Evolutionary conservation across 2,888 invertebrate genomes (phyloP).

Genomic region (Rhorus exstirpatorius): DNA sequence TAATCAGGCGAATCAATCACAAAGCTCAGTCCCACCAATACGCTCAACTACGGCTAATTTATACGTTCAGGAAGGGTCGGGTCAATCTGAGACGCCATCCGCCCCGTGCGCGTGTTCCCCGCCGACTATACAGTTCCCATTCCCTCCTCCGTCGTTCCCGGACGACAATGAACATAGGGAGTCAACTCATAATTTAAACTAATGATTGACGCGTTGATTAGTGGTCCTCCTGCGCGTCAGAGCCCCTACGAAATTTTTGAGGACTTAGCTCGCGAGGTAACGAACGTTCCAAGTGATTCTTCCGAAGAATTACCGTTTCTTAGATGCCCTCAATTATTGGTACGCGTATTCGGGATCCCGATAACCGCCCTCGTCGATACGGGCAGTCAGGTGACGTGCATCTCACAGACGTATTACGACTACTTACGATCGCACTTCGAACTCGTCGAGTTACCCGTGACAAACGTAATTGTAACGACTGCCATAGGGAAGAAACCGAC

Average conservation of each 20-base stretch:
- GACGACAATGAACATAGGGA: too few relatives aligned
- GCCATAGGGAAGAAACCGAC: conserved; percentile 64
- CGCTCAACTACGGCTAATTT: too few relatives aligned
- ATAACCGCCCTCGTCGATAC: conserved; percentile 64
- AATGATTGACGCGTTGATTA: conserved; percentile 31
- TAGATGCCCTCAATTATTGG: conserved; percentile 45
- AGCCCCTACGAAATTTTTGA: conserved; percentile 39
- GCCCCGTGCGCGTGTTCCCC: too few relatives aligned
- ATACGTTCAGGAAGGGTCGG: too few relatives aligned
- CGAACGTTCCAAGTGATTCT: neutral
- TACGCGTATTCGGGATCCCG: conserved; percentile 31
- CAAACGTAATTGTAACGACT: conserved; percentile 53
- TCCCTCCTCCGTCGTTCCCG: too few relatives aligned
- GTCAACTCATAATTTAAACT: conserved; percentile 71
- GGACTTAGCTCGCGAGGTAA: conserved; percentile 36
- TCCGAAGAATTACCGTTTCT: neutral
- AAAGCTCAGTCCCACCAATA: too few relatives aligned
- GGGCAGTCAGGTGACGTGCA: conserved; percentile 70
- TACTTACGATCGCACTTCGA: conserved; percentile 30
- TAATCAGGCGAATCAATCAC: too few relatives aligned
- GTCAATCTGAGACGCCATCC: too few relatives aligned
- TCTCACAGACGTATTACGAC: conserved; percentile 57
- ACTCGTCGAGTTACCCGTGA: conserved; percentile 57
- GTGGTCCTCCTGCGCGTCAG: conserved; percentile 44
- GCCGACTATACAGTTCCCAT: too few relatives aligned